phyloP scores from a whole-genome alignment of 2,113 vertebrate genomes.

The Varanus komodoensis region DNA sequence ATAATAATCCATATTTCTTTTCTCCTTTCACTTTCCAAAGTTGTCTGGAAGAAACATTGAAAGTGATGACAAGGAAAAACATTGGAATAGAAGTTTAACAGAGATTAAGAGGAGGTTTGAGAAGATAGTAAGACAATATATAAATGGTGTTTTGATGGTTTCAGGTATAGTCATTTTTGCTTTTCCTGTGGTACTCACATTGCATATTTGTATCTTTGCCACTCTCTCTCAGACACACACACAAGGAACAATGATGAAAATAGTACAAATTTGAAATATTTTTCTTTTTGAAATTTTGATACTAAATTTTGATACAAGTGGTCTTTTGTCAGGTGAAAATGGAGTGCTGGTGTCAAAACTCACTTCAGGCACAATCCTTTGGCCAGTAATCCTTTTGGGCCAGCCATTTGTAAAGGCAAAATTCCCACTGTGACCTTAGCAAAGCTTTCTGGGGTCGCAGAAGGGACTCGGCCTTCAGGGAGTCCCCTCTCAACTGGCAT shows the following conservation, averaged over 20 bases:
- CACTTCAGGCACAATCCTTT: no score
- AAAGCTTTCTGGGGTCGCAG: no score
- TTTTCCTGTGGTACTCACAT: not conserved
- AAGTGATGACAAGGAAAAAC: conserved; percentile 5
- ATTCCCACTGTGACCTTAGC: no score
- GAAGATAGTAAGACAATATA: conserved; percentile 63
- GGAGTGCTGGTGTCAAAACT: not conserved
- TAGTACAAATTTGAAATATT: not conserved
- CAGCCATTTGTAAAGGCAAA: no score
- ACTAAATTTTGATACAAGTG: not conserved
- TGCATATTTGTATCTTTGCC: not conserved
- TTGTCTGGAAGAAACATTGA: not conserved
- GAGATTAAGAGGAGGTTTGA: conserved; percentile 67
- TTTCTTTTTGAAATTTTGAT: not conserved
- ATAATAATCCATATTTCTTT: not conserved
- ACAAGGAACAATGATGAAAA: not conserved
- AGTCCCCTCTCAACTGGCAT: no score
- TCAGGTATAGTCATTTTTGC: conserved; percentile 57
- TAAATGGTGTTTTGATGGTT: conserved; percentile 61
- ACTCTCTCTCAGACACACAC: not conserved
- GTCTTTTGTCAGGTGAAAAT: not conserved
- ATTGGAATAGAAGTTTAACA: conserved; percentile 47
- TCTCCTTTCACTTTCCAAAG: conserved; percentile 26
- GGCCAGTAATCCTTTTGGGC: no score
- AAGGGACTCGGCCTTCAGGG: no score